Base-by-base conservation (phyloP, 2,113 vertebrate genomes). In the Casuarius casuarius region DNA sequence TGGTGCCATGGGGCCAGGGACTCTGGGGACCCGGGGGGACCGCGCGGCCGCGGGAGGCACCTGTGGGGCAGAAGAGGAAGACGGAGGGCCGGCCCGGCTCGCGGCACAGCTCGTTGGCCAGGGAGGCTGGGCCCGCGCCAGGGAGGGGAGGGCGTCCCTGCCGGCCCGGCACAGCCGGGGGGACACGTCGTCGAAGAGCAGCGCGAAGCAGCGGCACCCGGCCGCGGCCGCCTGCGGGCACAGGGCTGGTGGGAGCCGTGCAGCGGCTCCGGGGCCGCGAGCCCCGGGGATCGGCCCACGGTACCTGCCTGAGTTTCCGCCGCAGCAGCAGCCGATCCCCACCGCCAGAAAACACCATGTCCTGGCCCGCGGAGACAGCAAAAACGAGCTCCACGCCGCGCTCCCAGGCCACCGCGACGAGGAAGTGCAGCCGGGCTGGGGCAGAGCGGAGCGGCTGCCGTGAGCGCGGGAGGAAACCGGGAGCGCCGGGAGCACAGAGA, bases 21-120 rank as follows among this genome's bases (percentile, higher is more conserved):
- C n/a, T n/a, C 38, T 38, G 38, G 38, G 38, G 38, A 38, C 38
- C 38, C 38, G 38, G 38, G 44, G 44, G 44, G 44, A 15, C 44
- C 16, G 44, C 44, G 16, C 44, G 14, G 74, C 54, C 63, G 49
- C 4, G 2, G 29, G 20, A 12, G 1, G 51, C 97, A 99, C 99
- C 99, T 97, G 99, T 99, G 16, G 99, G 99, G 89, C 99, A 99
- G 95, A 99, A 99, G 19, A 99, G 98, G 98, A 99, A 99, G 98
- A 98, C 20, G 0, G 98, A 92, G 7, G 99, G 99, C 49, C 99
- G 98, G 74, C 98, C 98, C 90, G 99, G 92, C 95, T 98, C 98
- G 78, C 49, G 97, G 90, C 98, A 99, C 44, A 98, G 97, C 95
- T 99, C 98, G 84, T 99, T 99, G 90, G 98, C 98, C 92, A 99